phyloP scores from a whole-genome alignment of 2,888 invertebrate species.

The Eutolmus rufibarbis region DNA sequence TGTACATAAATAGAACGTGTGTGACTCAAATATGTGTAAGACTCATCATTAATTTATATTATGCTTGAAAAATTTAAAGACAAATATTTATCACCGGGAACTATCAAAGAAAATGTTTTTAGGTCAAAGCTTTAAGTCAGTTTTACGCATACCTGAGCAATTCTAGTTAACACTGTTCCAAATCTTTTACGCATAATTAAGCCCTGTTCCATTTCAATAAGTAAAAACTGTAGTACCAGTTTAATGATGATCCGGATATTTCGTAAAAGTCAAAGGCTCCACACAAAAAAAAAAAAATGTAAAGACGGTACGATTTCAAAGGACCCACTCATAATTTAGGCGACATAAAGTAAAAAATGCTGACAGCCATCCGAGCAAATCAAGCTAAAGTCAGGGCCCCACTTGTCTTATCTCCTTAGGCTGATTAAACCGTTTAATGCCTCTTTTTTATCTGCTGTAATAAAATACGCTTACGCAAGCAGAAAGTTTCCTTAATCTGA shows the following conservation, averaged over 20 bases:
- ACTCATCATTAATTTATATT: too few relatives aligned
- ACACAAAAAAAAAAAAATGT: neutral
- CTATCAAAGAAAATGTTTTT: neutral
- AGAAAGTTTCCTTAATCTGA: constrained; percentile 25
- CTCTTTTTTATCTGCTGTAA: neutral
- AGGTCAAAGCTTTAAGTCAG: neutral
- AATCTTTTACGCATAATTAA: neutral
- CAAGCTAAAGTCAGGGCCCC: neutral
- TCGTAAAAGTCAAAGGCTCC: neutral
- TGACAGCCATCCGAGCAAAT: neutral
- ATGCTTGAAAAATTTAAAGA: too few relatives aligned
- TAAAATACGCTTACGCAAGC: constrained; percentile 3
- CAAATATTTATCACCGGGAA: neutral
- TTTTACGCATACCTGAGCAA: neutral
- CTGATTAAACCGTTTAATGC: constrained; percentile 18
- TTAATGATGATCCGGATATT: neutral
- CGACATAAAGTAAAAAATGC: neutral
- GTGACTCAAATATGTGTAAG: neutral
- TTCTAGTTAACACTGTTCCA: neutral
- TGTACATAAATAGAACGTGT: neutral
- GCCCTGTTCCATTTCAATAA: neutral
- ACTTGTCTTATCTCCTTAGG: neutral
- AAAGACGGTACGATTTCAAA: neutral
- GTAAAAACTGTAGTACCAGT: neutral
- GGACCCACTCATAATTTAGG: neutral